phyloP scores from a whole-genome alignment of 2,797 vertebrate species.

The Orestias chungarensis region DNA sequence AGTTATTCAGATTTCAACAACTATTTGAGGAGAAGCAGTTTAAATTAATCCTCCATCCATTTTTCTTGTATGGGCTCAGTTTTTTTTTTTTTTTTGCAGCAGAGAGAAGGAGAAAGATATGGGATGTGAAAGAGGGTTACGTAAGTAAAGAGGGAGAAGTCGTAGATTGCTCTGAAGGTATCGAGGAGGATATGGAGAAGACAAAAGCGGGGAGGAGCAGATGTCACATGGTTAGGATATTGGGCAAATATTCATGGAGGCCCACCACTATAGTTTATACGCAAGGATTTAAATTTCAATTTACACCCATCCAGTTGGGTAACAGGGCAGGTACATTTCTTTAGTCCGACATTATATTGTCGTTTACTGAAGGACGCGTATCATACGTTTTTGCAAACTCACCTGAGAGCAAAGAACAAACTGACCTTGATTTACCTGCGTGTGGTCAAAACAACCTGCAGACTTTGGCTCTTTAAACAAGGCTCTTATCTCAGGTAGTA shows the following conservation, averaged over 20 bases:
- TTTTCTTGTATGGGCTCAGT: neutral
- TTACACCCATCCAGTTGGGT: neutral
- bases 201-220: neutral
- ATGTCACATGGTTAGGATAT: too few species aligned
- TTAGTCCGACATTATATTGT: neutral
- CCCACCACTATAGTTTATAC: neutral
- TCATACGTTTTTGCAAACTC: neutral
- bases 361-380: neutral
- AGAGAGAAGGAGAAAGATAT: neutral
- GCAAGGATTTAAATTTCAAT: neutral
- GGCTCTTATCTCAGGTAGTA: conserved; percentile 68
- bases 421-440: conserved; percentile 63
- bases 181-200: neutral
- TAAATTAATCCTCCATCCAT: neutral
- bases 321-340: neutral
- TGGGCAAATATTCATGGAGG: neutral
- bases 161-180: neutral
- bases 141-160: neutral
- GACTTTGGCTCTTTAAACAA: conserved; percentile 71
- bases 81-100: conserved; percentile 1
- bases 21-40: neutral
- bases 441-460: conserved; percentile 26
- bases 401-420: conserved; percentile 34
- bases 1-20: neutral
- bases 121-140: neutral